Base-by-base conservation (phyloP, 2,888 invertebrate genomes). In the Callimorpha dominula region DNA sequence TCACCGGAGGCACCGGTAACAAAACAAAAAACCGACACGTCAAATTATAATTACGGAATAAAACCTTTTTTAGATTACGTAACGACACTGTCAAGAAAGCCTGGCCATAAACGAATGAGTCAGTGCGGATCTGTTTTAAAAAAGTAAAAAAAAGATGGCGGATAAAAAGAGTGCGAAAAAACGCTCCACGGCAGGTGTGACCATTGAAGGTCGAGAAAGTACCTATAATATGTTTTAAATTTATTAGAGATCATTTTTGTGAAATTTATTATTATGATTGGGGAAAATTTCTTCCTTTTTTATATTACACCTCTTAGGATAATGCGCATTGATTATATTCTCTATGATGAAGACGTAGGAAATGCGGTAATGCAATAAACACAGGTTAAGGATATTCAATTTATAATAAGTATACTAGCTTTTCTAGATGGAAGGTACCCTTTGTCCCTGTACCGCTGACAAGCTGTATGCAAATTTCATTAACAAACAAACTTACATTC, bases 151-250 rank as follows among this genome's bases (percentile, higher is more conserved):
- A 86, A 88, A 85, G 70, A 89, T 87, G 87, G 87, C 84, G 77
- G 84, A 72, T 82, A 89, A 91, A 91, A 89, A 87, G 76, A 81
- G 79, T 78, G 85, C 82, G 78, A 85, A 88, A 87, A 87, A 89
- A 85, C 76, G 80, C 70, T 74, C 68, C 46, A 11, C 64, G 31
- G 42, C 90, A 91, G 90, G 90, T 91, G 91, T 87, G 86, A 81
- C 81, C 78, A 63, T 65, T 80, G 89, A 90, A 91, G 92, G 91
- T 86, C 91, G 82, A 83, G 91, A 92, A 92, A 91, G 91, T 90
- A 81, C 88, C 11, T 57, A 57, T 57, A 78, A 57, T 57, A 78
- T 82, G 79, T 83, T 85, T 76, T 68, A 73, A 72, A 72, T 77
- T 75, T 80, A 74, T 87, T 87, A 86, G 90, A 81, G 89, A 82